These are phyloP conservation scores for Drosophila setosimentum DNA, from an alignment of 2,888 invertebrate species.

Conservation along the genomic window DNA sequence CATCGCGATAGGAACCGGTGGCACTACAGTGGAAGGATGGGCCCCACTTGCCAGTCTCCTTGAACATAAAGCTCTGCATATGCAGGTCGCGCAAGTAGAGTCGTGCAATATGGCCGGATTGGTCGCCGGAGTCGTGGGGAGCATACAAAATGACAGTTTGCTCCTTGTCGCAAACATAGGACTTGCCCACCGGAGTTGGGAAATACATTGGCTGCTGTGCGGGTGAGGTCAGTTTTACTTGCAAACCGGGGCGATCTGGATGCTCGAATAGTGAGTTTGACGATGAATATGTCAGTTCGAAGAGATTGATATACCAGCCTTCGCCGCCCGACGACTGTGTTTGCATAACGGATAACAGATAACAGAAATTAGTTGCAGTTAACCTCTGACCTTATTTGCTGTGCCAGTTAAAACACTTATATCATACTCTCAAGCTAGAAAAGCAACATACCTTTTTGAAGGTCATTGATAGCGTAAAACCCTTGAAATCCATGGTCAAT, in stretches of 20 bases:
- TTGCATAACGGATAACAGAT: not conserved
- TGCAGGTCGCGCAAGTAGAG: constrained; percentile 89
- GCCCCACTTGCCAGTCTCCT: constrained; percentile 88
- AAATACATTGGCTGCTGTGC: constrained; percentile 88
- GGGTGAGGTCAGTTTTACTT: constrained; percentile 87
- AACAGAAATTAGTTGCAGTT: constrained; percentile 4
- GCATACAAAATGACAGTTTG: constrained; percentile 88
- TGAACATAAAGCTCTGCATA: constrained; percentile 95
- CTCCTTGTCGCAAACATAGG: constrained; percentile 91
- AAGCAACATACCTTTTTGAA: constrained; percentile 90
- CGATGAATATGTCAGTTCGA: constrained; percentile 91
- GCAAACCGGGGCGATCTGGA: constrained; percentile 87
- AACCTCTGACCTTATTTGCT: constrained; percentile 38
- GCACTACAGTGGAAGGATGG: constrained; percentile 85
- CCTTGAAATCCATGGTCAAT: constrained; percentile 90
- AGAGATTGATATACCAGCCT: constrained; percentile 93
- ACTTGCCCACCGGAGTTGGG: constrained; percentile 94
- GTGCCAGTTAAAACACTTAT: not conserved
- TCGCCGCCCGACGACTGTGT: constrained; percentile 94
- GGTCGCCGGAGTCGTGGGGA: constrained; percentile 85
- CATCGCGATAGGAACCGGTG: constrained; percentile 89
- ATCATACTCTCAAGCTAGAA: not conserved
- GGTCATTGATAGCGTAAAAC: constrained; percentile 90
- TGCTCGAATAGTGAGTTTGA: constrained; percentile 88
- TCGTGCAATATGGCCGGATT: constrained; percentile 87